Evolutionary conservation across 1,140 invertebrate species (phyloP).

Genomic region (Drosophila paulistorum): DNA sequence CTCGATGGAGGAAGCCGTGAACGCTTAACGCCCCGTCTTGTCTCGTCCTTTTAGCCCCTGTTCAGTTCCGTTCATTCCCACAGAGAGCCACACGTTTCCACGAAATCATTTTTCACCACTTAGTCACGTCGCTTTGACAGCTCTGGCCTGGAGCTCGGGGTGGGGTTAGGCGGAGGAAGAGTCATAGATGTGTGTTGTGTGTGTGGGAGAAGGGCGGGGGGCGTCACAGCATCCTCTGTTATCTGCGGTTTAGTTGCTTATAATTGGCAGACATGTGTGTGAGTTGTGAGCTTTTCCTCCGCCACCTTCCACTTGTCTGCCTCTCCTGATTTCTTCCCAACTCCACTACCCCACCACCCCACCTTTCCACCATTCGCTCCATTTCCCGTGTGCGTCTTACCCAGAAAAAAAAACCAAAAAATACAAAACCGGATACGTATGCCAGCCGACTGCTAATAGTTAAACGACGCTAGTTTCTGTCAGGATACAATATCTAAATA

Average conservation of each 20-base stretch:
- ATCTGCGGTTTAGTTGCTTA: slow-evolving; percentile 80
- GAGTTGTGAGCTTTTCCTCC: slow-evolving; percentile 37
- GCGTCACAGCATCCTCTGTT: slow-evolving; percentile 68
- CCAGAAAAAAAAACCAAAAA: too few species aligned
- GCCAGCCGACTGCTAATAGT: slow-evolving; percentile 55
- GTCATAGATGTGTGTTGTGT: slow-evolving; percentile 1
- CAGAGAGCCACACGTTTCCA: slow-evolving; percentile 74
- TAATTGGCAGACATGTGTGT: slow-evolving; percentile 76
- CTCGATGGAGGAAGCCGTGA: slow-evolving; percentile 60
- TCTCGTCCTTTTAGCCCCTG: background rate
- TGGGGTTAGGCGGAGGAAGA: background rate
- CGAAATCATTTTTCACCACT: slow-evolving; percentile 81
- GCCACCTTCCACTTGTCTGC: background rate
- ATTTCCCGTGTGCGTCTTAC: background rate
- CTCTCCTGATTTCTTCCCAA: background rate
- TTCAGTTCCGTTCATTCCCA: slow-evolving; percentile 46
- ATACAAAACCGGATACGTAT: slow-evolving; percentile 44
- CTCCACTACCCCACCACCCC: too few species aligned
- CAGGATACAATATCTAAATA: slow-evolving; percentile 11
- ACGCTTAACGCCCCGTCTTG: slow-evolving; percentile 50
- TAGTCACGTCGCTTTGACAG: slow-evolving; percentile 80
- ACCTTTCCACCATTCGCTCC: too few species aligned
- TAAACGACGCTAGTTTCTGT: slow-evolving; percentile 17
- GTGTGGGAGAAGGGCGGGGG: background rate
- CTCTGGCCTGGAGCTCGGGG: slow-evolving; percentile 39